Evolutionary conservation across 2,888 invertebrate species (phyloP).

Genomic region (Drosophila monieri): DNA sequence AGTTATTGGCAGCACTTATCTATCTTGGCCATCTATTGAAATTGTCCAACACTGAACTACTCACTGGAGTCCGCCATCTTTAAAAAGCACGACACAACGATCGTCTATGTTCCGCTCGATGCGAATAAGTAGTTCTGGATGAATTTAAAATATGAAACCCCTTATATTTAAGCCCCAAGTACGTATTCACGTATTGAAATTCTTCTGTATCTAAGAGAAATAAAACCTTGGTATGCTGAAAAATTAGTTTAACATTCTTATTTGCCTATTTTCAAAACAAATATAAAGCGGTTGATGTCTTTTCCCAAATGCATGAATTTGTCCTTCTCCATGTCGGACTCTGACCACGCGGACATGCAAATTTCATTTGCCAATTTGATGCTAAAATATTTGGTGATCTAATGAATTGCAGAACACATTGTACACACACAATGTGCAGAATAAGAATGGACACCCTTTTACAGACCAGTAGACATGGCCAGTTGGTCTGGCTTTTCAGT

Average conservation of each 20-base stretch:
- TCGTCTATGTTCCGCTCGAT: background rate
- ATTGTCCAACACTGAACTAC: background rate
- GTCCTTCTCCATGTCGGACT: background rate
- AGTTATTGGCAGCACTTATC: too few species aligned
- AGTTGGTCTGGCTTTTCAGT: conserved; percentile 43
- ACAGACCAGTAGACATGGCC: conserved; percentile 26
- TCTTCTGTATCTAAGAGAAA: too few species aligned
- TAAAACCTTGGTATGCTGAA: background rate
- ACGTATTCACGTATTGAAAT: too few species aligned
- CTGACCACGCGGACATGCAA: conserved; percentile 25
- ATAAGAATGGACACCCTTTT: conserved; percentile 6
- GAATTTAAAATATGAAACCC: too few species aligned
- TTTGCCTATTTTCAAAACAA: background rate
- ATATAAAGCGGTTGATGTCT: background rate
- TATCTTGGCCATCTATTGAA: background rate
- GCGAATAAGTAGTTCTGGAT: background rate
- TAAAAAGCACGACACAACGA: background rate
- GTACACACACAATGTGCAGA: conserved; percentile 43
- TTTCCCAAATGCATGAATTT: background rate
- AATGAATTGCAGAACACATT: conserved; percentile 63
- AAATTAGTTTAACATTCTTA: background rate
- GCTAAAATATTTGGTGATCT: conserved; percentile 66
- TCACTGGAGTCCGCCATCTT: background rate
- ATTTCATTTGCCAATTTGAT: conserved; percentile 69
- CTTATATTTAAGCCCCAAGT: too few species aligned